Evolutionary conservation across 2,113 vertebrate species (phyloP).

Genomic region (Microtus oregoni): DNA sequence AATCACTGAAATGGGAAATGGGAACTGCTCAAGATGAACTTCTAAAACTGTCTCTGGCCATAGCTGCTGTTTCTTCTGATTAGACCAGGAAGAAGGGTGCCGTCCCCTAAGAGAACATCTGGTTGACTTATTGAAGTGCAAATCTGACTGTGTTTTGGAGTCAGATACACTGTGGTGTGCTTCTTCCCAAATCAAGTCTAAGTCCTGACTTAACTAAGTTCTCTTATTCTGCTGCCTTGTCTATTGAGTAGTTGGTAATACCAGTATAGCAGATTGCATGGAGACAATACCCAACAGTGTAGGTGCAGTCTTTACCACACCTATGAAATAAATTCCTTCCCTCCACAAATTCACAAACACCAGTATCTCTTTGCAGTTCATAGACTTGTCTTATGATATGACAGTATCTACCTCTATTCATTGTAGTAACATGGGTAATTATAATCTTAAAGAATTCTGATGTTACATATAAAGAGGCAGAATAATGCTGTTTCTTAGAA

Average conservation of each 20-base stretch:
- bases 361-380: neutral
- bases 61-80: neutral
- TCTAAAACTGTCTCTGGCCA: neutral
- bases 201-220: neutral
- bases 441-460: neutral
- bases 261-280: neutral
- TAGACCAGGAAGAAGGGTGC: neutral
- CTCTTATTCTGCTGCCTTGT: neutral
- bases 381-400: neutral
- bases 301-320: neutral
- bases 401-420: neutral
- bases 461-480: neutral
- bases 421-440: neutral
- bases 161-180: neutral
- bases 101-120: neutral
- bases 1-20: neutral
- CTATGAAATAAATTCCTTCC: neutral
- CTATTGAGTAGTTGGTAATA: neutral
- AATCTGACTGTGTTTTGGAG: neutral
- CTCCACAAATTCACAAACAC: neutral
- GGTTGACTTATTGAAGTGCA: neutral
- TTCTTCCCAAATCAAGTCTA: neutral
- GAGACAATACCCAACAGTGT: neutral
- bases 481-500: constrained; percentile 15
- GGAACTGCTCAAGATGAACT: neutral